Conservation (phyloP, 2,888 invertebrate genomes). For the Rhogogaster chlorosoma region DNA sequence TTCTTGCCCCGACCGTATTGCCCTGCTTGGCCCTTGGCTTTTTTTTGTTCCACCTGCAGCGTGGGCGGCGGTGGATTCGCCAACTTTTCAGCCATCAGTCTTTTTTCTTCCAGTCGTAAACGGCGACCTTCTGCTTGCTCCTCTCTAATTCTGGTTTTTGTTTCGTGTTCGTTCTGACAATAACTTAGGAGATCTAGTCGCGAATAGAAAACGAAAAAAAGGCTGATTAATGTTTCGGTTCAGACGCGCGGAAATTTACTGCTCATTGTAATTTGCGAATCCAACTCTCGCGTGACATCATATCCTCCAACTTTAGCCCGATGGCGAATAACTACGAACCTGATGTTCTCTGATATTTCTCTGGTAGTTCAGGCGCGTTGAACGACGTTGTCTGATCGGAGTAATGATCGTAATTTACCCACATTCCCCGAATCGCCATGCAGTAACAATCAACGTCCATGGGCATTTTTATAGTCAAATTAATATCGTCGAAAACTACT, state of each 20-base stretch:
- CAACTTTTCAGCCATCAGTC: slow-evolving; percentile 75
- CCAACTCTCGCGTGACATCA: background rate
- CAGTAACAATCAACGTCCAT: slow-evolving; percentile 79
- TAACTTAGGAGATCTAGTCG: slow-evolving; percentile 79
- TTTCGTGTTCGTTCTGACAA: slow-evolving; percentile 77
- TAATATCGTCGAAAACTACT: slow-evolving; percentile 80
- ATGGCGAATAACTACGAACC: slow-evolving; percentile 53
- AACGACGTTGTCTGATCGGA: slow-evolving; percentile 78
- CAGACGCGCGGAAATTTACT: background rate
- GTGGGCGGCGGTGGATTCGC: slow-evolving; percentile 73
- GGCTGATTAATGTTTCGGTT: background rate
- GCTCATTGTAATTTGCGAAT: background rate
- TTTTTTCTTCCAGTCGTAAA: slow-evolving; percentile 78
- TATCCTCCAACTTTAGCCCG: background rate
- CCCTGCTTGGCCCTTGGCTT: slow-evolving; percentile 51
- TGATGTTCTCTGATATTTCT: slow-evolving; percentile 62
- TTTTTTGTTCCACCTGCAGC: slow-evolving; percentile 57
- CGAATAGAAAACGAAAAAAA: background rate
- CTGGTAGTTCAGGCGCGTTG: slow-evolving; percentile 72
- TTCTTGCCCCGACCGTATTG: slow-evolving; percentile 56
- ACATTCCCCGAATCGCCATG: slow-evolving; percentile 81
- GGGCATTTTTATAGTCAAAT: slow-evolving; percentile 80
- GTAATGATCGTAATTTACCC: slow-evolving; percentile 81
- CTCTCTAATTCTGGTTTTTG: slow-evolving; percentile 75
- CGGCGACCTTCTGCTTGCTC: slow-evolving; percentile 77